Evolutionary conservation across 64 coral and sea anemone genomes (phyloP), one percentile per base, ranked within the genome.

Genomic region (Montipora capricornis): DNA sequence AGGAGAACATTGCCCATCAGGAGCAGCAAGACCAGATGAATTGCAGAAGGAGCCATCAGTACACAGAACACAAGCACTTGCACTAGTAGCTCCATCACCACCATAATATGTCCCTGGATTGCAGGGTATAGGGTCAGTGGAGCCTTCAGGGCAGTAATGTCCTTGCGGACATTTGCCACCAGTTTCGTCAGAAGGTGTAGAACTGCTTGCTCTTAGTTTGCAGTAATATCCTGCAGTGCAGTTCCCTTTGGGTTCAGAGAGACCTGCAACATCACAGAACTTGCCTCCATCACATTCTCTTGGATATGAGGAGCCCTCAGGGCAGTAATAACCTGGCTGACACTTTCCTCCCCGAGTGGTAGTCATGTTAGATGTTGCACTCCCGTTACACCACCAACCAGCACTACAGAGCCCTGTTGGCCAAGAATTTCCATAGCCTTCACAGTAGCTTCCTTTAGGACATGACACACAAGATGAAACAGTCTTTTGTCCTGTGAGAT

Each of bases 351-450:
- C 98, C 89, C 93, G 95, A 19, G 92, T 92, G 8, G 90, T 96
- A 10, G 98, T 96, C 89, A 92, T 88, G 64, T 96, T 96, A 8
- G 60, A 82, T 19, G 92, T 89, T 87, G 98, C 98, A 74, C 89
- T 95, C 15, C 98, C 98, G 78, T 87, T 99, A 44, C 98, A 99
- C 47, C 94, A 99, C 98, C 98, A 98, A 3, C 97, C 97, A 44
- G 91, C 82, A 88, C 97, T 98, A 94, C 97, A 98, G 2, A 80
- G 89, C 50, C 81, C 84, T 53, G 98, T 96, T 50, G 98, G 98
- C 90, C 90, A 89, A 47, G 95, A 92, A 13, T 95, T 83, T 1
- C 98, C 98, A 78, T 52, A 45, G 3, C 98, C 98, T 73, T 99
- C 95, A 58, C 98, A 99, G 19, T 94, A 99, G 73, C 77, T 94